A percentile compares a stretch with the other conserved stretches of the same genome.
Conservation (phyloP, 2,888 invertebrate species). For the Smittia aterrima region DNA sequence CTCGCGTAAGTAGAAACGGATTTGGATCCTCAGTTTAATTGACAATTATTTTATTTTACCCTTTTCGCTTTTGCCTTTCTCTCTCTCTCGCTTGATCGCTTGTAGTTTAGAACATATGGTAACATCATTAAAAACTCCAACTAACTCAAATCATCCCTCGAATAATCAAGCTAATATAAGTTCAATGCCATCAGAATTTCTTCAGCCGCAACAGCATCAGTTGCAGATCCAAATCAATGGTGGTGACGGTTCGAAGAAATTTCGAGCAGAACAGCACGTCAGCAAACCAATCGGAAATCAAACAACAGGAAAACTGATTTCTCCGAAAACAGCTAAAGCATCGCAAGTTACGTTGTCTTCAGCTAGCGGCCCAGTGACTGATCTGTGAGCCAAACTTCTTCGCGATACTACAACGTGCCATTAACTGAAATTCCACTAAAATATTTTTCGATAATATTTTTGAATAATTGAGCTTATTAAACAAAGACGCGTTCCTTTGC, state of each 20-base stretch:
- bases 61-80: neutral
- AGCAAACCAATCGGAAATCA: neutral
- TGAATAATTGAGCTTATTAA: too few species aligned
- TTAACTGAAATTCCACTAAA: neutral
- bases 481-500: too few species aligned
- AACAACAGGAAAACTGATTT: constrained; percentile 20
- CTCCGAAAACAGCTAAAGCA: constrained; percentile 30
- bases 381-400: constrained; percentile 9
- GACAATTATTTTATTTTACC: neutral
- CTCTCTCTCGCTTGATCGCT: neutral
- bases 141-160: neutral
- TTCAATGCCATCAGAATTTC: constrained; percentile 40
- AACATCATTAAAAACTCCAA: constrained; percentile 41
- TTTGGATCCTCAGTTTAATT: neutral
- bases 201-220: constrained; percentile 39
- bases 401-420: neutral
- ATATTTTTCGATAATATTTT: too few species aligned
- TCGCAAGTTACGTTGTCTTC: constrained; percentile 28
- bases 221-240: constrained; percentile 39
- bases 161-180: constrained; percentile 36
- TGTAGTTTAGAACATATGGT: constrained; percentile 41
- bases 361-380: constrained; percentile 15
- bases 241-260: constrained; percentile 20
- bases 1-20: constrained; percentile 48
- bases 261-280: neutral